A percentile compares a stretch with the other conserved stretches of the same genome.
Conservation (phyloP, 2,113 vertebrate species). For the Campylomormyrus tamandua region DNA sequence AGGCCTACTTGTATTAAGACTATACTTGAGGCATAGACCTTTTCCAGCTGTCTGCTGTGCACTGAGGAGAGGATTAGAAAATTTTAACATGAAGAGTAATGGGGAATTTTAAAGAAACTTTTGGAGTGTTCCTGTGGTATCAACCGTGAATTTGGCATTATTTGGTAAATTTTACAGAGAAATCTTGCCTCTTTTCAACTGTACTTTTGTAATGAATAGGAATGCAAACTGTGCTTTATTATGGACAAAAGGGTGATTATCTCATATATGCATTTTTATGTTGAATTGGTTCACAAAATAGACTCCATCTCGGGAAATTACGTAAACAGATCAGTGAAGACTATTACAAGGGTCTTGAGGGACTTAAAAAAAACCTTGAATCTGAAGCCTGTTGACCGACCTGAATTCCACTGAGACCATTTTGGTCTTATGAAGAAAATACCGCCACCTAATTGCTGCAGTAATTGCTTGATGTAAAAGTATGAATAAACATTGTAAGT, state of each 20-base stretch:
- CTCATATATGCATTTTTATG: background rate
- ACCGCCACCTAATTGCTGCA: background rate
- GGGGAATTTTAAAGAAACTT: background rate
- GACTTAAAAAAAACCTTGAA: background rate
- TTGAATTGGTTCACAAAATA: background rate
- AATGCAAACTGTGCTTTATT: background rate
- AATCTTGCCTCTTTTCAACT: background rate
- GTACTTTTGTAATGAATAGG: background rate
- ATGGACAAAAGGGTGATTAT: background rate
- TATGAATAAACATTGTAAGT: background rate
- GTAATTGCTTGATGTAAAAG: background rate
- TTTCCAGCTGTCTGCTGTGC: background rate
- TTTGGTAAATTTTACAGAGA: background rate
- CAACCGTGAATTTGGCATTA: background rate
- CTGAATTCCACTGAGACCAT: background rate
- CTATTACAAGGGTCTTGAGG: background rate
- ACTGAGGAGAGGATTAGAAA: background rate
- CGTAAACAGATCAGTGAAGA: background rate
- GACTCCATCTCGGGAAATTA: background rate
- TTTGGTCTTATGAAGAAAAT: background rate
- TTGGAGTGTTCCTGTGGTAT: background rate
- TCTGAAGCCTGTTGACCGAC: background rate
- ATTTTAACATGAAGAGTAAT: background rate
- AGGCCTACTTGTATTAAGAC: background rate
- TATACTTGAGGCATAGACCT: background rate